phyloP scores from a whole-genome alignment of 2,113 vertebrate genomes.

The Bettongia penicillata region DNA sequence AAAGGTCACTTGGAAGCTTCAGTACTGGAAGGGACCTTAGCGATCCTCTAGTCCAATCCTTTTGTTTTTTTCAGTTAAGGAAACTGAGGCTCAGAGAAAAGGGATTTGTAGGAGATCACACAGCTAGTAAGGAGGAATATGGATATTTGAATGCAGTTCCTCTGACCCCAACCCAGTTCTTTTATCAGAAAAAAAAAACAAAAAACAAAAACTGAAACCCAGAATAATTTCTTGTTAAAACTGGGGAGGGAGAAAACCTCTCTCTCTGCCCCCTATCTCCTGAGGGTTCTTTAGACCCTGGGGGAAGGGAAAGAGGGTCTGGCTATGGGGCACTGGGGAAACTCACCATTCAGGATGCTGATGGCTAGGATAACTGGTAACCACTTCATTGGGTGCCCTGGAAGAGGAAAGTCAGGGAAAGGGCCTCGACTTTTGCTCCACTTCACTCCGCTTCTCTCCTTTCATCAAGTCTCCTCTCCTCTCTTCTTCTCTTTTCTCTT shows the following conservation, averaged over 20 bases:
- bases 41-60: not conserved
- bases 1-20: not conserved
- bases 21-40: not conserved
- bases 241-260: not conserved
- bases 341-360: conserved; percentile 81
- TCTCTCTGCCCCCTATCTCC: accelerated
- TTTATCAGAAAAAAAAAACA: not conserved
- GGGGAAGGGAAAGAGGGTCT: not conserved
- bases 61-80: not conserved
- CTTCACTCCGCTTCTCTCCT: not conserved
- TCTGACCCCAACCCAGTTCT: not conserved
- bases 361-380: conserved; percentile 71
- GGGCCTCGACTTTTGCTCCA: not conserved
- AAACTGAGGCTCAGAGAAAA: not conserved
- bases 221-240: not conserved
- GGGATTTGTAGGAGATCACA: not conserved
- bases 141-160: not conserved
- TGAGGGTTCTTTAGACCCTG: not conserved
- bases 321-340: not conserved
- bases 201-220: not conserved
- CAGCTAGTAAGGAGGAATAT: not conserved
- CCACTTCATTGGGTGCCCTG: conserved; percentile 74
- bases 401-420: conserved; percentile 7
- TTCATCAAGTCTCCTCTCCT: not conserved
- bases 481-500: not conserved